Base-by-base conservation (phyloP, 2,888 invertebrate species). In the Erpobdella octoculata region DNA sequence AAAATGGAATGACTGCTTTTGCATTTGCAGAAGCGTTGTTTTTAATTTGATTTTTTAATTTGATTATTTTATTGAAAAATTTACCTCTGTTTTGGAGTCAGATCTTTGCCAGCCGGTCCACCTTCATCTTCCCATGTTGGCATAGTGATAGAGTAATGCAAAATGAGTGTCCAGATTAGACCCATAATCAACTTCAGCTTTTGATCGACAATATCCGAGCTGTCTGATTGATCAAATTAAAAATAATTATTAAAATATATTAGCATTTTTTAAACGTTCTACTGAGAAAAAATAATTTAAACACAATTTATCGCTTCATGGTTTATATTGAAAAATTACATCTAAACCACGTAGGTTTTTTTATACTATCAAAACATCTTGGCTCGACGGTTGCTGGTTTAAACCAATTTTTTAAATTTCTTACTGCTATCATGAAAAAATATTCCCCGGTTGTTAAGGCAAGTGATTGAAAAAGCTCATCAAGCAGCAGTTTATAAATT, bases 81-180 rank as follows among this genome's bases (percentile, higher is more conserved):
- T n/a, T 9, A 69, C 69, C 80, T 80, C 78, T 85, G 84, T 77
- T 85, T 85, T 38, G 86, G 86, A 35, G 85, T 85, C 75, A 82
- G 80, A 58, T 83, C 83, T 36, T 80, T 71, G 41, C 86, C 86
- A 69, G 41, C 36, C 6, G 61, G 71, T 8, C 85, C 84, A 77
- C 89, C 89, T 37, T 82, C 83, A 75, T 89, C 91, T 77, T 91
- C 91, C 91, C 91, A 91, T 88, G 90, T 89, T 68, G 92, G 91
- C 88, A 91, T 89, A 71, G 92, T 91, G 81, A 93, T 93, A 77
- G 92, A 92, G 84, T 93, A 93, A 84, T 93, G 92, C 74, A 93
- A 86, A 85, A 93, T 93, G 71, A 93, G 87, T 6, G 92, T 92
- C 93, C 93, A 93, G 88, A 93, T 91, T 82, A 93, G 85, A 76